Evolutionary conservation across 2,797 vertebrate species (phyloP), one percentile per base, ranked within the genome.

Genomic region (Cossypha dichroa): DNA sequence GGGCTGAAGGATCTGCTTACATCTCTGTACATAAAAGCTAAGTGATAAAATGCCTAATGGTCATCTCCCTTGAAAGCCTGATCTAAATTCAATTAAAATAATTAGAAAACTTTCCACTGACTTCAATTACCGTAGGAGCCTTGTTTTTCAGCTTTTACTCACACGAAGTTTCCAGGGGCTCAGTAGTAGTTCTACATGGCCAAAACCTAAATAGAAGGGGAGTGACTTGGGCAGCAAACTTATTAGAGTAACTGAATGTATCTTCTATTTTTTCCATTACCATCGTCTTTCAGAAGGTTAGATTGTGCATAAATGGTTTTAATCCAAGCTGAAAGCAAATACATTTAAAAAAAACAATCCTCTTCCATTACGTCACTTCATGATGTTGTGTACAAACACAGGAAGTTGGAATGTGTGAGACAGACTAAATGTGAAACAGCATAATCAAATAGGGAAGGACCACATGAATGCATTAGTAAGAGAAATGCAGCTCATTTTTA

Each of bases 401-500:
- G 74, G 34, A 91, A 75, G 46, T 23, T 85, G 74, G 62, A 79
- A 88, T 85, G 41, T 66, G 3, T 82, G 69, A 85, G 62, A 88
- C 3, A 94, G 63, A 66, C 70, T 88, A 36, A 80, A 51, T 81
- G 36, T 70, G 75, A 96, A 91, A 66, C 7, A 97, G 18, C 6
- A 26, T 73, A 89, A 85, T 90, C 91, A 80, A 92, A 93, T 86
- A 73, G 19, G 9, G 54, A 54, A 81, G 18, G 26, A 88, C 62
- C 18, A 63, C 38, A 43, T 13, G 38, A 79, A 20, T 85, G 11
- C 9, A 62, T 91, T 63, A 85, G 23, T 63, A 94, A 90, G 58
- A 69, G 28, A 91, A 77, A 73, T 73, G 22, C 36, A 91, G 56
- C 34, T 84, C 58, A 76, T 76, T 97, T 96, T 91, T 82, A 69